Base-by-base conservation (phyloP, 2,888 invertebrate genomes). In the Luffia ferchaultella region DNA sequence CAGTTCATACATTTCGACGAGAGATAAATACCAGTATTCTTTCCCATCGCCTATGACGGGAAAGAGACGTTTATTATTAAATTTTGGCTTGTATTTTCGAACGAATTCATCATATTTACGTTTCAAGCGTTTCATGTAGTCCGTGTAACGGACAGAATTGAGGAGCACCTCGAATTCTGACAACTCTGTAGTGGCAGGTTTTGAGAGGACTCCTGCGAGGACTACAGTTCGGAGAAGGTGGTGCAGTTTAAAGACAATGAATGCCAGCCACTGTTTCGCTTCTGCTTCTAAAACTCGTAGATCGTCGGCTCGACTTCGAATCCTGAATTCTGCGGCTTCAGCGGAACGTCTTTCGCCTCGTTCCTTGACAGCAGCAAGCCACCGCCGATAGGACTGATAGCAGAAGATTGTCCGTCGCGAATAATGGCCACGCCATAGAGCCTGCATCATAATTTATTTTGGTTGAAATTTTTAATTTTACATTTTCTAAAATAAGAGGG, bases 11-110 rank as follows among this genome's bases (percentile, higher is more conserved):
- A 83, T 78, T 62, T 82, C 82, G n/a, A 78, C 62, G 44, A 83
- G 58, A n/a, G 82, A 79, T 55, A 83, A 60, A 59, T 83, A 83
- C 83, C 83, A 83, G 60, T 82, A 83, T 54, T 82, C 80, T 17
- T 70, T 60, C 3, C 82, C 80, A 53, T 80, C 73, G 15, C 83
- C 83, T 56, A 83, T 82, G 53, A 82, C 69, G 2, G 82, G 83
- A 58, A 82, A 83, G 47, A 82, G 58, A 55, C 70, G 66, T 55
- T 82, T 79, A 57, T 82, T 83, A 3, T 74, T 70, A 57, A 78
- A 82, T 52, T 60, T 58, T n/a, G 80, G 75, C 44, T 73, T 67
- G 55, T 76, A 67, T 60, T 78, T 78, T 53, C 70, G 67, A n/a
- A 82, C 80, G 52, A 78, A 83, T 57, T 80, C 76, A 18, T 73